Evolutionary conservation across 1,140 invertebrate species (phyloP).

Genomic region (Dreissena rostriformis): DNA sequence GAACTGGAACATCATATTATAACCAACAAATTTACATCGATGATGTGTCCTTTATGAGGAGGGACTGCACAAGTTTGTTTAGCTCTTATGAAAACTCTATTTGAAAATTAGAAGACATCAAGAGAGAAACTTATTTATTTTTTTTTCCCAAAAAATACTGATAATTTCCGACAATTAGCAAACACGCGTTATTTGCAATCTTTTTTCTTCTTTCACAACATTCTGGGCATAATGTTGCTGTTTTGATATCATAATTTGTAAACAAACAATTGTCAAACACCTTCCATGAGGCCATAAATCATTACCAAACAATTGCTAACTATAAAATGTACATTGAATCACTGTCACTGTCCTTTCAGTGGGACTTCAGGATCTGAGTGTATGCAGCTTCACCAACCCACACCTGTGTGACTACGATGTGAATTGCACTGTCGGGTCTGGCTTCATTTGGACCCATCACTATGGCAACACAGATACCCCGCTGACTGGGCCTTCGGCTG

Average conservation of each 20-base stretch:
- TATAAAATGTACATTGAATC: not conserved
- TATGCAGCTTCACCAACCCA: conserved; percentile 25
- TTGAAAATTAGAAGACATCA: too few species aligned
- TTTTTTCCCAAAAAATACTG: too few species aligned
- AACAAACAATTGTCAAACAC: not conserved
- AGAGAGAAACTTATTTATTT: too few species aligned
- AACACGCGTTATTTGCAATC: too few species aligned
- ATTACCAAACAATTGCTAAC: not conserved
- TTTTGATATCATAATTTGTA: not conserved
- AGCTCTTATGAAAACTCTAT: too few species aligned
- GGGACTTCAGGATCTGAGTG: conserved; percentile 22
- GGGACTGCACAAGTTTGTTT: too few species aligned
- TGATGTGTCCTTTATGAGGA: too few species aligned
- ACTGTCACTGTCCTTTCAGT: not conserved
- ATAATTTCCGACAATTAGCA: too few species aligned
- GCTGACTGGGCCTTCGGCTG: not conserved
- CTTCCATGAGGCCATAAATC: not conserved
- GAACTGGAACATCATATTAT: too few species aligned
- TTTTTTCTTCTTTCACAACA: too few species aligned
- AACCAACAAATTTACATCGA: too few species aligned
- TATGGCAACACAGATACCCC: not conserved
- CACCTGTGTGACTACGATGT: not conserved
- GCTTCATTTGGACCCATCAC: conserved; percentile 5
- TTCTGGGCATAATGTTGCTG: too few species aligned
- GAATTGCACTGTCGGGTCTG: conserved; percentile 27